Conservation (phyloP, 2,888 invertebrate genomes). For the Machimus rusticus region DNA sequence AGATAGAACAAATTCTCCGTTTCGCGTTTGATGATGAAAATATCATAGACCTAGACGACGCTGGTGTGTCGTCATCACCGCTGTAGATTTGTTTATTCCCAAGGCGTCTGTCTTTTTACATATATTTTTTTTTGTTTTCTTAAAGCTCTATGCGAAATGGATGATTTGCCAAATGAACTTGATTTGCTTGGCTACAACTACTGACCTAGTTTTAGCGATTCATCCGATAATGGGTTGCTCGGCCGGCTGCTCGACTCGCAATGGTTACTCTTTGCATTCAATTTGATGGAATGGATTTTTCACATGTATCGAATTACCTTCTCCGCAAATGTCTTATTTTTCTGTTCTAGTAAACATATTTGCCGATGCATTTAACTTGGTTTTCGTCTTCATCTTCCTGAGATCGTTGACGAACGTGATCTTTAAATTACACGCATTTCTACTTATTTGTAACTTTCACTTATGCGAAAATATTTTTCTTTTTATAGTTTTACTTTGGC, state of each 20-base stretch:
- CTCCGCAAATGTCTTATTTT: not conserved
- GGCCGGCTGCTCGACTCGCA: not conserved
- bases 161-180: slow-evolving; percentile 35
- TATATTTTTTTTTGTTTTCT: not conserved
- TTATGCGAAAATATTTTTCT: not conserved
- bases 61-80: not conserved
- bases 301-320: slow-evolving; percentile 6
- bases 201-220: slow-evolving; percentile 16
- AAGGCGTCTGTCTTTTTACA: not conserved
- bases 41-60: not conserved
- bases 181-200: slow-evolving; percentile 13
- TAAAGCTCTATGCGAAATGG: not conserved
- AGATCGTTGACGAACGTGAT: not conserved
- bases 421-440: not conserved
- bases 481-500: not conserved
- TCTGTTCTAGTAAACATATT: not conserved
- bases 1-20: not conserved
- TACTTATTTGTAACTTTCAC: slow-evolving; percentile 3
- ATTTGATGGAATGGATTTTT: not conserved
- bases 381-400: not conserved
- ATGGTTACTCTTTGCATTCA: not conserved
- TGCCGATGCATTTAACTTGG: not conserved
- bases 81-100: not conserved
- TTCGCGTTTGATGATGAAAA: not conserved
- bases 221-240: not conserved